Evolutionary conservation across 2,888 invertebrate genomes (phyloP), one percentile per base, ranked within the genome.

Genomic region (Drosophila niveifrons): DNA sequence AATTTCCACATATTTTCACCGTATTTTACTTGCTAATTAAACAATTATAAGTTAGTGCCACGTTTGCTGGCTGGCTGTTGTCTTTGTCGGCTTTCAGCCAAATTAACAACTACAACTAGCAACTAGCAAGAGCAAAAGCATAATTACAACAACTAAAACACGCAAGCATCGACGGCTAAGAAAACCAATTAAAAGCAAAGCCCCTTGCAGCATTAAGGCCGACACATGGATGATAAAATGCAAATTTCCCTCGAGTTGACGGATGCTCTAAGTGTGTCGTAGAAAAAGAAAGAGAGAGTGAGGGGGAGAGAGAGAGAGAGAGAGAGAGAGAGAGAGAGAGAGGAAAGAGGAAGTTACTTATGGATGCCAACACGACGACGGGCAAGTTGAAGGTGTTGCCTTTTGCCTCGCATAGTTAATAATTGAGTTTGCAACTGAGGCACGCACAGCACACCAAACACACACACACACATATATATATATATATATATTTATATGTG

Each of bases 171-270:
- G 23, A 57, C 58, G 31, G 47, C 80, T 61, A 58, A 68, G 88
- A 78, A 80, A 84, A 76, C 85, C 85, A 81, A 89, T 85, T 85
- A 85, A 89, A 87, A 83, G 74, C 78, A 80, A 80, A 87, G 73
- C 84, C 84, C 70, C 68, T 71, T 71, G 70, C 70, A 71, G 72
- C 52, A 65, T 68, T 72, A 78, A 53, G 58, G 56, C 43, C 72
- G 68, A 73, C 80, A 74, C 72, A 75, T 72, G 65, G 76, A 86
- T 86, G 88, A 89, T 82, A 86, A 85, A 89, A 86, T 86, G 89
- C 80, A 89, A 86, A 86, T 86, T 86, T 86, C 85, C 85, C 85
- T 67, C 53, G 85, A 85, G 88, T 56, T 75, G 66, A 55, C 65
- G 63, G 63, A 61, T 65, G 58, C 23, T 55, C 47, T 23, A 23